Percentiles rank a stretch among this genome's conserved stretches.
phyloP scores from a whole-genome alignment of 1,140 invertebrate genomes.

The Drosophila teissieri region DNA sequence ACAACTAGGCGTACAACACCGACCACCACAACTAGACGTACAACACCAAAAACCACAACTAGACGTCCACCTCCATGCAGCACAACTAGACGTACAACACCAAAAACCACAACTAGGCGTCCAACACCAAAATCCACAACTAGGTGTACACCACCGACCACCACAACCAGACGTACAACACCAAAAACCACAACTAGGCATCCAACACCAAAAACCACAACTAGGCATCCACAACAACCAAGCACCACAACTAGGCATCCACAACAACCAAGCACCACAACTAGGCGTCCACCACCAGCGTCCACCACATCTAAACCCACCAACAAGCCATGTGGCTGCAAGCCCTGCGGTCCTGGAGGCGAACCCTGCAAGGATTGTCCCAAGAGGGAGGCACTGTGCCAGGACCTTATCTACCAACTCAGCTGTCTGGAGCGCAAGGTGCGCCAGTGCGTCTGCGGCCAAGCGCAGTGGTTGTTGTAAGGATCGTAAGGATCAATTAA shows the following conservation, averaged over 20 bases:
- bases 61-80: not conserved
- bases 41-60: not conserved
- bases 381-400: not conserved
- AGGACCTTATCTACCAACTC: not conserved
- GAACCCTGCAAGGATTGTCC: constrained; percentile 1
- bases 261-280: not conserved
- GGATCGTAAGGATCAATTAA: not conserved
- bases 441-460: constrained; percentile 7
- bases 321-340: not conserved
- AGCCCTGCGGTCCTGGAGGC: constrained; percentile 8
- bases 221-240: not conserved
- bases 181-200: not conserved
- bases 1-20: no score
- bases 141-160: no score
- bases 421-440: not conserved
- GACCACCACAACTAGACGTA: not conserved
- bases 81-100: not conserved
- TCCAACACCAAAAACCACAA: not conserved
- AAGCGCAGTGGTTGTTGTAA: not conserved
- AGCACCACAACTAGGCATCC: not conserved
- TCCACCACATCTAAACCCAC: not conserved
- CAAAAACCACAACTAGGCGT: not conserved
- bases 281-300: no score
- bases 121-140: not conserved
- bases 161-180: not conserved